Evolutionary conservation across 2,113 vertebrate species (phyloP).

Genomic region (Cynocephalus volans): DNA sequence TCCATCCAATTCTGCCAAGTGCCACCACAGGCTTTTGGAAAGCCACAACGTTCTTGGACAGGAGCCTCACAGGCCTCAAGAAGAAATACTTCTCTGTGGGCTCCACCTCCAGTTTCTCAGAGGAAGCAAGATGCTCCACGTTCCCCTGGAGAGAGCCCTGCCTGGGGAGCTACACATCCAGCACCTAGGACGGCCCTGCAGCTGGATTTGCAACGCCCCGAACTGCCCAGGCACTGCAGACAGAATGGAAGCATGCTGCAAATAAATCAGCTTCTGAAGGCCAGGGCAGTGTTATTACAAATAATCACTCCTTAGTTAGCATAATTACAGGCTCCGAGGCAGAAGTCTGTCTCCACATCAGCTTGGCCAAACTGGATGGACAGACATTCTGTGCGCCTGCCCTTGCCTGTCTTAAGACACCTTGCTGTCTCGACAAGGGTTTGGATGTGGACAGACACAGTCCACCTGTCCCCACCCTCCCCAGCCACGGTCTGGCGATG

Average conservation of each 20-base stretch:
- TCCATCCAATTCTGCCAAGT: no score
- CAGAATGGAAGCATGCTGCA: background rate
- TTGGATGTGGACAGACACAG: background rate
- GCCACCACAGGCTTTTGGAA: background rate
- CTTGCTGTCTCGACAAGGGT: background rate
- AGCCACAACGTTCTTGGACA: no score
- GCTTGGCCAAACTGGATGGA: background rate
- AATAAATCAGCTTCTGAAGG: background rate
- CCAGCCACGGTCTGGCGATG: background rate
- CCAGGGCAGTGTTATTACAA: background rate
- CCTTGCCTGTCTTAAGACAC: background rate
- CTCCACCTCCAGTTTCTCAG: background rate
- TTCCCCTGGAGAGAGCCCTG: background rate
- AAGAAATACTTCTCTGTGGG: background rate
- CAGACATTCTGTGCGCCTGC: rapidly evolving
- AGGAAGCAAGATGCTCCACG: background rate
- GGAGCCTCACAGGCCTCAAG: background rate
- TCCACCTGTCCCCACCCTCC: rapidly evolving
- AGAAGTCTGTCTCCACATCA: background rate
- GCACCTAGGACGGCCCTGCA: background rate
- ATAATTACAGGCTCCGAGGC: background rate
- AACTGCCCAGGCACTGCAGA: background rate
- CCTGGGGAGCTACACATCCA: background rate
- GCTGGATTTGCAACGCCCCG: background rate
- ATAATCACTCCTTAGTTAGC: background rate